A percentile compares a stretch with the other conserved stretches of the same genome.
Evolutionary conservation across 1,140 invertebrate genomes (phyloP).

Genomic region (Araneus ventricosus): DNA sequence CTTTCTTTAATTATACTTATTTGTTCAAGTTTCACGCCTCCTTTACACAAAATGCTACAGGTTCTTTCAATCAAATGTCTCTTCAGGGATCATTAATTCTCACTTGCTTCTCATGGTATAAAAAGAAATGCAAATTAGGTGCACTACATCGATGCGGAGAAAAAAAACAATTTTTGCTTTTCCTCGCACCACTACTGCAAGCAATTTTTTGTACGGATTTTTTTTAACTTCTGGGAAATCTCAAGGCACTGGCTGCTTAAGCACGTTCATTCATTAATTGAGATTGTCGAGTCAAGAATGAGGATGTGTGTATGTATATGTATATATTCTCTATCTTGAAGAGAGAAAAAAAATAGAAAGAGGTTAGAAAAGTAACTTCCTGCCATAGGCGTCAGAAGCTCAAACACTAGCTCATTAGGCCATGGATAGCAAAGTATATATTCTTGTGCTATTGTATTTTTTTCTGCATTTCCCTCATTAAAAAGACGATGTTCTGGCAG

Average conservation of each 20-base stretch:
- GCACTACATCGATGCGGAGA: not conserved
- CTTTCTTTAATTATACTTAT: too few relatives aligned
- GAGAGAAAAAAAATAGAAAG: not conserved
- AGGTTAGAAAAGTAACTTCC: not conserved
- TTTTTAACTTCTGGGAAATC: not conserved
- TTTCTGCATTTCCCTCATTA: constrained; percentile 8
- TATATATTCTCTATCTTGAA: not conserved
- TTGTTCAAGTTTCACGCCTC: too few relatives aligned
- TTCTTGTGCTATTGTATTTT: not conserved
- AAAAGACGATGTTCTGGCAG: constrained; percentile 1
- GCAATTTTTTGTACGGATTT: not conserved
- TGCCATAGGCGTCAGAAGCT: constrained; percentile 12
- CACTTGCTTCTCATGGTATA: not conserved
- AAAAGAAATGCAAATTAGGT: not conserved
- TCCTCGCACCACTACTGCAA: not conserved
- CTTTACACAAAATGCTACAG: not conserved
- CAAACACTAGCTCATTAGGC: constrained; percentile 39
- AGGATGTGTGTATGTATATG: not conserved
- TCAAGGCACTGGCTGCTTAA: not conserved
- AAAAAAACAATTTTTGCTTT: not conserved
- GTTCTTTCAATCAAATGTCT: constrained; percentile 12
- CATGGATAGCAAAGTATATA: constrained; percentile 21
- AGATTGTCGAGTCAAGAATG: not conserved
- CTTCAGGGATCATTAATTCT: not conserved
- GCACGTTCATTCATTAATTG: constrained; percentile 47